Conservation (phyloP, 2,888 invertebrate genomes). For the Trichogramma dendrolimi region DNA sequence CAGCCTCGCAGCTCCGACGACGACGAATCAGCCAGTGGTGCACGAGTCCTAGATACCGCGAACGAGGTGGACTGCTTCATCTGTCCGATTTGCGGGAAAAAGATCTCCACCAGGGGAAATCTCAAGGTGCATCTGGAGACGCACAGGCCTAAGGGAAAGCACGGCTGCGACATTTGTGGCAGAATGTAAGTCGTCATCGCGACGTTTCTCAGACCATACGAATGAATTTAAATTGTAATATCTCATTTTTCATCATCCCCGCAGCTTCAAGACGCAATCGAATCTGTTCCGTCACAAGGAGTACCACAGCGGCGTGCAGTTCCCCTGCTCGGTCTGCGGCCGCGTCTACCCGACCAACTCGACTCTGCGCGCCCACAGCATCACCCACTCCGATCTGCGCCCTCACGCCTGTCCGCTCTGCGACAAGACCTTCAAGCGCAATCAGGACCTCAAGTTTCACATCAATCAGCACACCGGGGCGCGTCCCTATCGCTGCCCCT, state of each 20-base stretch:
- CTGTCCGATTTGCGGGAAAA: slow-evolving; percentile 62
- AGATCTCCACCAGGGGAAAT: slow-evolving; percentile 62
- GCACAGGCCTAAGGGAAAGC: slow-evolving; percentile 62
- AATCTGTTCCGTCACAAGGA: slow-evolving; percentile 65
- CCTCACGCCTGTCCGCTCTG: slow-evolving; percentile 68
- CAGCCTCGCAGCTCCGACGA: slow-evolving; percentile 7
- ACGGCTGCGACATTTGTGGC: slow-evolving; percentile 64
- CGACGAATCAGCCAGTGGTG: background rate
- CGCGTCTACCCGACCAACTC: slow-evolving; percentile 67
- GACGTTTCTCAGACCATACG: background rate
- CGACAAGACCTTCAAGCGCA: slow-evolving; percentile 69
- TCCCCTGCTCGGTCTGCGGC: slow-evolving; percentile 65
- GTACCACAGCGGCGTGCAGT: slow-evolving; percentile 58
- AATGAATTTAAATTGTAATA: background rate
- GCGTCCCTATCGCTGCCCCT: slow-evolving; percentile 69
- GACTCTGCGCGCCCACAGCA: slow-evolving; percentile 65
- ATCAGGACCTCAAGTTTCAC: slow-evolving; percentile 73
- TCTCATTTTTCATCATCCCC: slow-evolving; percentile 21
- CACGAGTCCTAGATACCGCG: slow-evolving; percentile 28
- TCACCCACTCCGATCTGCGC: slow-evolving; percentile 66
- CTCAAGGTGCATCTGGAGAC: slow-evolving; percentile 63
- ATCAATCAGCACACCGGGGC: slow-evolving; percentile 73
- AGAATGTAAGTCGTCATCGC: slow-evolving; percentile 59
- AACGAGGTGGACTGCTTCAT: slow-evolving; percentile 44
- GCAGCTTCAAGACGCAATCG: slow-evolving; percentile 64